Evolutionary conservation across 2,797 vertebrate species (phyloP).

Genomic region (Leptodactylus fallax): DNA sequence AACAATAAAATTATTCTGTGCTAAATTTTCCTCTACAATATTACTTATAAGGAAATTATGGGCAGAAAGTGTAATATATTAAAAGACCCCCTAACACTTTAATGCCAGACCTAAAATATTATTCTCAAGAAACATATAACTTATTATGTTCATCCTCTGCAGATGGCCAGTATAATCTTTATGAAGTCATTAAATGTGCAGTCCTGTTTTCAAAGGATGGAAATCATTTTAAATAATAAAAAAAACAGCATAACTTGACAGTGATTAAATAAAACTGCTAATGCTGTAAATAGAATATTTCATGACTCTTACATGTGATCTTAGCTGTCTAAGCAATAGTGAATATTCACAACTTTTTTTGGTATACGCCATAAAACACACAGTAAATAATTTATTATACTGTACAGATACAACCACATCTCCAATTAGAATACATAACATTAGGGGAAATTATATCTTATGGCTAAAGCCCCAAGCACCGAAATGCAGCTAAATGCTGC

Average conservation of each 20-base stretch:
- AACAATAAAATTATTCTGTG: not conserved
- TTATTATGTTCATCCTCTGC: slow-evolving; percentile 1
- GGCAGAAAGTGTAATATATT: not conserved
- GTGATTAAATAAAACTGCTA: not conserved
- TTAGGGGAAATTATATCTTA: too few species aligned
- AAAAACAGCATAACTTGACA: not conserved
- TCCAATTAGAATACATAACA: too few species aligned
- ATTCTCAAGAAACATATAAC: slow-evolving; percentile 26
- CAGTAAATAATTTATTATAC: too few species aligned
- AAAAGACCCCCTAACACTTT: not conserved
- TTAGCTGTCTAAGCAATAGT: not conserved
- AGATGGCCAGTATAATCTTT: slow-evolving; percentile 37
- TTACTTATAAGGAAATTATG: not conserved
- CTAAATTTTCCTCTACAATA: not conserved
- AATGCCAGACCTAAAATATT: not conserved
- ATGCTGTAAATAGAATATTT: not conserved
- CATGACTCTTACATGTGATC: too few species aligned
- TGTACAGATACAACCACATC: too few species aligned
- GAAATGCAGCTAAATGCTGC: too few species aligned
- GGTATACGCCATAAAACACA: too few species aligned
- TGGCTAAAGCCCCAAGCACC: too few species aligned
- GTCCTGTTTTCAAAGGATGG: not conserved
- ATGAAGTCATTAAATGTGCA: slow-evolving; percentile 26
- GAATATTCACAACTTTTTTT: not conserved
- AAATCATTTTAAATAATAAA: not conserved